Evolutionary conservation across 2,113 vertebrate species (phyloP).

Genomic region (Petrocephalus microphthalmus): DNA sequence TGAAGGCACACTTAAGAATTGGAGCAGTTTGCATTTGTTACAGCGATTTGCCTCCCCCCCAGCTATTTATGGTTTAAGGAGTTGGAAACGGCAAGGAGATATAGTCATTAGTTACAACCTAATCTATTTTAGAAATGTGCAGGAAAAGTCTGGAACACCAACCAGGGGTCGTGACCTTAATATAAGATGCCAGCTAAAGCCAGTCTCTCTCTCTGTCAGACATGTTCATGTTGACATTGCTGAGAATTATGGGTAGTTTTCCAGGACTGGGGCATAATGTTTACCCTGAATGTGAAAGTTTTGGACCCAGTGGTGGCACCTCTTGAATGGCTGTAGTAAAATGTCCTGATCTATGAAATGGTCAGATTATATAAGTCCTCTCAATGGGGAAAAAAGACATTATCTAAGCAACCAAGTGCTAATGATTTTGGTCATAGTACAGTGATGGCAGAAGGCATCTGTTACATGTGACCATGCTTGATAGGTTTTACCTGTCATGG

Average conservation of each 20-base stretch:
- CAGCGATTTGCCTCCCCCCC: background rate
- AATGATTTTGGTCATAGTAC: background rate
- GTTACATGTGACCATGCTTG: background rate
- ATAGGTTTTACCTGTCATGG: background rate
- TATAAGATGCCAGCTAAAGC: background rate
- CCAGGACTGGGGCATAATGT: too few relatives aligned
- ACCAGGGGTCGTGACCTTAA: background rate
- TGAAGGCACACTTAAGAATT: background rate
- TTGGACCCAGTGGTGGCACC: background rate
- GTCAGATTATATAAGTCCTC: background rate
- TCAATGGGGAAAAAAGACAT: background rate
- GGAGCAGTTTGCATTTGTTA: background rate
- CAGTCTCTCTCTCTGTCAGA: background rate
- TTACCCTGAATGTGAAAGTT: too few relatives aligned
- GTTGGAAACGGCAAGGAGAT: background rate
- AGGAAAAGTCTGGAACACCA: background rate
- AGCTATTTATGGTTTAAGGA: background rate
- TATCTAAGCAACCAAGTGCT: background rate
- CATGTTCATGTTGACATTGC: background rate
- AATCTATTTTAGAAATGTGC: background rate
- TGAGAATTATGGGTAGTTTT: background rate
- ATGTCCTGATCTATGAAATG: background rate
- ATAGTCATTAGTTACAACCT: background rate
- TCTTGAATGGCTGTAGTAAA: background rate
- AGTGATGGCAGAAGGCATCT: background rate